Percentiles rank a stretch among this genome's conserved stretches.
Evolutionary conservation across 2,888 invertebrate genomes (phyloP).

Genomic region (Ceratothoa steindachneri): DNA sequence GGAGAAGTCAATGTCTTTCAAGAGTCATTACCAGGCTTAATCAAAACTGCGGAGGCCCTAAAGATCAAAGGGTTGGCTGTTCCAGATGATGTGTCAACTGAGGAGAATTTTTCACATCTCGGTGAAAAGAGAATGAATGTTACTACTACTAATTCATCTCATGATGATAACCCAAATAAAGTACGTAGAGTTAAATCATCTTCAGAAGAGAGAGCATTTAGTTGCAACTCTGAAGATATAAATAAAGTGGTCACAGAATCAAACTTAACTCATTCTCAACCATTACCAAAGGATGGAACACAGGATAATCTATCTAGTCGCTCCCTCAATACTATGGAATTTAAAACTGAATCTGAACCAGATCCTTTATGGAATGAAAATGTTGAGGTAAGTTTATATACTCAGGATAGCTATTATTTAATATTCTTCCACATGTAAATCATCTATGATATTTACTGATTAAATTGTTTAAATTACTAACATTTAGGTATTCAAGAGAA

Average conservation of each 20-base stretch:
- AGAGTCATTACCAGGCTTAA: slow-evolving; percentile 31
- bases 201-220: not conserved
- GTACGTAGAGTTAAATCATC: not conserved
- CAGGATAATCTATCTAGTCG: not conserved
- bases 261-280: not conserved
- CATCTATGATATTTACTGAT: too few relatives aligned
- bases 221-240: not conserved
- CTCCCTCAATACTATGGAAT: not conserved
- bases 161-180: not conserved
- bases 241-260: not conserved
- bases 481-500: too few relatives aligned
- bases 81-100: slow-evolving; percentile 35
- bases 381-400: too few relatives aligned
- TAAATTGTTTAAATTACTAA: too few relatives aligned
- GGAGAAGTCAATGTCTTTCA: slow-evolving; percentile 43
- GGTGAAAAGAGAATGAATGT: not conserved
- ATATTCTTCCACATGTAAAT: too few relatives aligned
- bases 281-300: not conserved
- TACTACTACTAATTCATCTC: not conserved
- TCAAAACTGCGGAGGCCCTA: slow-evolving; percentile 37
- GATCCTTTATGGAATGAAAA: too few relatives aligned
- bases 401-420: too few relatives aligned
- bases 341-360: not conserved
- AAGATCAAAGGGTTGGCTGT: slow-evolving; percentile 41
- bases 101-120: not conserved